phyloP scores from a whole-genome alignment of 2,797 vertebrate genomes.

The Microctenopoma steveboyesi region DNA sequence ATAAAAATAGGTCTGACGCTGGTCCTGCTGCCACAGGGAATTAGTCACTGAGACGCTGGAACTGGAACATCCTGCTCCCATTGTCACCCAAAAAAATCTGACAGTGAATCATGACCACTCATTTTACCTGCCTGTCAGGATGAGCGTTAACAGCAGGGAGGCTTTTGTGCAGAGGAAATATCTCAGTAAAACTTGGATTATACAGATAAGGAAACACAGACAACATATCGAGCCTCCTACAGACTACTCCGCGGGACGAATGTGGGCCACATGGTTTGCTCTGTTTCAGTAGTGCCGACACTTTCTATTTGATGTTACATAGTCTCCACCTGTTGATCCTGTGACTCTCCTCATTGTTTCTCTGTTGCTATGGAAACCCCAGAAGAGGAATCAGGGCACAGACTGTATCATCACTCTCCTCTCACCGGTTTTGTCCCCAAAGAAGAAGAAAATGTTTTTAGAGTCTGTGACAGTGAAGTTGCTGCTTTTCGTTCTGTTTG shows the following conservation, averaged over 20 bases:
- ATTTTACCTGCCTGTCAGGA: constrained; percentile 36
- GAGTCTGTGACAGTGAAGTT: constrained; percentile 12
- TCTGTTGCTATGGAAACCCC: constrained; percentile 71
- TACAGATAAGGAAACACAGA: neutral
- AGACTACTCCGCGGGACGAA: neutral
- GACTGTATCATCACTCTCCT: constrained; percentile 54
- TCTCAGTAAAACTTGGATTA: neutral
- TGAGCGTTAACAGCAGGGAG: neutral
- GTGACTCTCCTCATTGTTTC: constrained; percentile 33
- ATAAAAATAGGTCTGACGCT: constrained; percentile 51
- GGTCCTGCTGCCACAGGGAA: constrained; percentile 45
- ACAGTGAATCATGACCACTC: constrained; percentile 25
- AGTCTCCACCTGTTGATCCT: constrained; percentile 65
- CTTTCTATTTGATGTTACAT: constrained; percentile 27
- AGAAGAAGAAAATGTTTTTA: constrained; percentile 35
- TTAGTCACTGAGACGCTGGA: constrained; percentile 45
- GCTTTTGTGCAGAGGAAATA: neutral
- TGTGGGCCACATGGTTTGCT: constrained; percentile 9
- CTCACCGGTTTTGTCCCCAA: constrained; percentile 40
- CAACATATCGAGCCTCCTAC: neutral
- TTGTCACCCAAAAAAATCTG: constrained; percentile 37
- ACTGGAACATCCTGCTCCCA: constrained; percentile 63
- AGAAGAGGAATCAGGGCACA: constrained; percentile 37
- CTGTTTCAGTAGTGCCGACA: constrained; percentile 22
- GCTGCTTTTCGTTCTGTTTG: constrained; percentile 19